Conservation (phyloP, 2,888 invertebrate genomes). For the Palloptera scutellata region DNA sequence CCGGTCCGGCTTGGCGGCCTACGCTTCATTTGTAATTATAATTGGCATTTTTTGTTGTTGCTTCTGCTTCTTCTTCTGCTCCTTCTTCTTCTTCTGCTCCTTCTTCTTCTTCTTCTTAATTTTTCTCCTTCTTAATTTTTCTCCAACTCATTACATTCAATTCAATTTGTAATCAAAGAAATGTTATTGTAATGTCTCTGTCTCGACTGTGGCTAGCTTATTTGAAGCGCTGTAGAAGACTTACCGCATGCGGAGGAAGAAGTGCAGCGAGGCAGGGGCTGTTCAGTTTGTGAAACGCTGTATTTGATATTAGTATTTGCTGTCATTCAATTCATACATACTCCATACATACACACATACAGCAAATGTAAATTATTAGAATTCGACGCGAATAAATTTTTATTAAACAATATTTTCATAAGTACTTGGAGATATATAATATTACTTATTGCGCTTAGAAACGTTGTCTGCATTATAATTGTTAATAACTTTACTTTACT, state of each 20-base stretch:
- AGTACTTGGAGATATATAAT: too few relatives aligned
- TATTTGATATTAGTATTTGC: background rate
- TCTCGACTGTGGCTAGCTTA: background rate
- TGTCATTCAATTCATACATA: background rate
- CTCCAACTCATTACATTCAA: too few relatives aligned
- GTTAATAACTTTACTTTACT: background rate
- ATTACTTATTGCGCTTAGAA: slow-evolving; percentile 32
- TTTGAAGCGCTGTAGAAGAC: background rate
- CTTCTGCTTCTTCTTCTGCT: background rate
- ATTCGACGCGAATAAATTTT: slow-evolving; percentile 31
- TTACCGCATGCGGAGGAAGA: background rate
- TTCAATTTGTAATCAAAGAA: slow-evolving; percentile 6
- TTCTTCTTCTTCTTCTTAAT: background rate
- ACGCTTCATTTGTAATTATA: slow-evolving; percentile 32
- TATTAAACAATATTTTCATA: slow-evolving; percentile 38
- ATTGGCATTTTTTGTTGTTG: slow-evolving; percentile 17
- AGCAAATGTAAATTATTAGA: slow-evolving; percentile 19
- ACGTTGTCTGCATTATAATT: slow-evolving; percentile 55
- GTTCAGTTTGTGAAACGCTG: background rate
- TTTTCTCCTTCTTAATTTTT: background rate
- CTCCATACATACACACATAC: background rate
- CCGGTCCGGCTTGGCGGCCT: background rate
- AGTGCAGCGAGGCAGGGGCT: background rate
- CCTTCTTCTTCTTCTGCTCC: background rate
- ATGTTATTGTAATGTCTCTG: background rate